Evolutionary conservation across 64 coral and sea anemone genomes (phyloP).

Genomic region (Catalaphyllia jardinei): DNA sequence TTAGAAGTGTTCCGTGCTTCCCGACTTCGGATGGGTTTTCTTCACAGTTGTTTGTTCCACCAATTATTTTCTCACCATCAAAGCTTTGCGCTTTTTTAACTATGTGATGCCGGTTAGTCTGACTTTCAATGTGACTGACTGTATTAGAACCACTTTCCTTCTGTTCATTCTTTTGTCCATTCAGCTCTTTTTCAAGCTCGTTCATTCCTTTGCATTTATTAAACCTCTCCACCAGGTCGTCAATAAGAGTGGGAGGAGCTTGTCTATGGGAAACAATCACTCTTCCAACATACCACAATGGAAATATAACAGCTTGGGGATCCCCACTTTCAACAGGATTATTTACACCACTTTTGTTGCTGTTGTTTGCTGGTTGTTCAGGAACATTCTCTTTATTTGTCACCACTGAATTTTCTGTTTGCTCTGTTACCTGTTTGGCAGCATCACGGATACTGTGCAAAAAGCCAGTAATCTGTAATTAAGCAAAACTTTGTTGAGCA

Average conservation of each 20-base stretch:
- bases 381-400: constrained; percentile 37
- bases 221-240: constrained; percentile 80
- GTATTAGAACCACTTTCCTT: not conserved
- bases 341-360: constrained; percentile 4
- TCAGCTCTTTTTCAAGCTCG: constrained; percentile 71
- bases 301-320: constrained; percentile 35
- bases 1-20: not conserved
- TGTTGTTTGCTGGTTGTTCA: constrained; percentile 25
- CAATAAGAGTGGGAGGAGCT: constrained; percentile 87
- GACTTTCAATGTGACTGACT: not conserved
- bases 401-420: not conserved
- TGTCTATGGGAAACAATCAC: constrained; percentile 85
- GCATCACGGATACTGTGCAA: constrained; percentile 76
- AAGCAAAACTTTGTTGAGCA: not conserved
- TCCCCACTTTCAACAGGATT: constrained; percentile 7
- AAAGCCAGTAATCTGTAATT: constrained; percentile 75
- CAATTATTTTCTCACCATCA: constrained; percentile 9
- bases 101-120: not conserved
- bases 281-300: constrained; percentile 82
- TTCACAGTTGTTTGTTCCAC: not conserved
- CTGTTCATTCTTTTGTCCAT: constrained; percentile 35
- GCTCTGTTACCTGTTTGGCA: constrained; percentile 36
- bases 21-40: not conserved
- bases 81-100: constrained; percentile 14
- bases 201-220: constrained; percentile 56